A percentile compares a stretch with the other conserved stretches of the same genome.
Evolutionary conservation across 2,113 vertebrate genomes (phyloP).

Genomic region (Fukomys damarensis): DNA sequence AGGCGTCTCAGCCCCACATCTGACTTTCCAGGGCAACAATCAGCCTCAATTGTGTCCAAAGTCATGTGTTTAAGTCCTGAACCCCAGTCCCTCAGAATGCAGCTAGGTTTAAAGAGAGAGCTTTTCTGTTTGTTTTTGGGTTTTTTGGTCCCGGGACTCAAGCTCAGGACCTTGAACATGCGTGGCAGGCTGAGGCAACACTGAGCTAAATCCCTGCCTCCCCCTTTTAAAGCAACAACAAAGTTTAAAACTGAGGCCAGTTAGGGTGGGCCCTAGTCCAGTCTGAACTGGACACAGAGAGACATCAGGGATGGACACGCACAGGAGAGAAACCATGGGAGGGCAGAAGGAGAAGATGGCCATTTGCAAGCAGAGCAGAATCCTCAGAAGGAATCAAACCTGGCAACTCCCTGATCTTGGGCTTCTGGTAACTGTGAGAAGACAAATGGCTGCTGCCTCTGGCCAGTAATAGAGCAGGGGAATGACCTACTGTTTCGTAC

Average conservation of each 20-base stretch:
- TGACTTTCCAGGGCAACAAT: background rate
- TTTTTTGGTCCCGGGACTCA: no score
- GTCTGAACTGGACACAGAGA: background rate
- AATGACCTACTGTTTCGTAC: accelerated
- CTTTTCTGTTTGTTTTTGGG: no score
- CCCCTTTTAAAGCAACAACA: background rate
- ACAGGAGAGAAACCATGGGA: background rate
- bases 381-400: background rate
- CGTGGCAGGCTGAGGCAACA: no score
- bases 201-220: no score
- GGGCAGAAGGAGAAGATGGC: accelerated
- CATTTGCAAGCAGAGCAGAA: accelerated
- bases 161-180: no score
- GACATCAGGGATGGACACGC: background rate
- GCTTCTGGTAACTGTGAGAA: background rate
- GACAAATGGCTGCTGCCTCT: background rate
- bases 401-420: background rate
- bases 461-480: background rate
- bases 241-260: background rate
- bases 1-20: background rate
- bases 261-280: background rate
- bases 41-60: accelerated
- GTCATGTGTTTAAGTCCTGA: background rate
- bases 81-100: background rate
- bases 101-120: background rate